A percentile compares a stretch with the other conserved stretches of the same genome.
Conservation (phyloP, 1,140 invertebrate genomes). For the Brevipalpus yothersi region DNA sequence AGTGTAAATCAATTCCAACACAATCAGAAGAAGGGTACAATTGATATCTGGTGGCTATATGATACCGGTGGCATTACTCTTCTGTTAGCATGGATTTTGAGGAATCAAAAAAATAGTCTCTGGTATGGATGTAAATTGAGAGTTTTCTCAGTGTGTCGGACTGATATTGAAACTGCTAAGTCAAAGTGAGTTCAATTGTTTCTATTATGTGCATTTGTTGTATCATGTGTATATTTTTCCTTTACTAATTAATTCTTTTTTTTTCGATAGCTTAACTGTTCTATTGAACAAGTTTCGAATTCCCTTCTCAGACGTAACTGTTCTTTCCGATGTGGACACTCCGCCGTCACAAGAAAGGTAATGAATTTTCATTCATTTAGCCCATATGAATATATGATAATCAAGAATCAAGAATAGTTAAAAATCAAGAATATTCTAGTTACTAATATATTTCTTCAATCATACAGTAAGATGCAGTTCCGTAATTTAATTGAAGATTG, state of each 20-base stretch:
- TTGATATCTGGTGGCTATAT: slow-evolving; percentile 38
- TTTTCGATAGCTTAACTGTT: neutral
- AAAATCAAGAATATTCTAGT: neutral
- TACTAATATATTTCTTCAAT: neutral
- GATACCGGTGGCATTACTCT: slow-evolving; percentile 47
- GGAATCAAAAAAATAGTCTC: slow-evolving; percentile 41
- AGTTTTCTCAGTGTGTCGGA: slow-evolving; percentile 57
- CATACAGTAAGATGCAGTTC: neutral
- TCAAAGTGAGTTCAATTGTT: slow-evolving; percentile 20
- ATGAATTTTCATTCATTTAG: neutral
- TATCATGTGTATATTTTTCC: neutral
- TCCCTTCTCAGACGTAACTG: slow-evolving; percentile 1
- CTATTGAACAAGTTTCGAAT: slow-evolving; percentile 3
- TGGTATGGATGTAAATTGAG: slow-evolving; percentile 67
- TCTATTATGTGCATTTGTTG: neutral
- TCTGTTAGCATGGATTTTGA: slow-evolving; percentile 68
- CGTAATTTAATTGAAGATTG: slow-evolving; percentile 1
- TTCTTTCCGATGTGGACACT: neutral
- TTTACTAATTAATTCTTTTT: neutral
- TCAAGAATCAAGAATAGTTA: neutral
- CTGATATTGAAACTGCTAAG: slow-evolving; percentile 25
- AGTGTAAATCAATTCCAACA: slow-evolving; percentile 12
- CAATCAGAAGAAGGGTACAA: slow-evolving; percentile 24
- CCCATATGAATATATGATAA: neutral
- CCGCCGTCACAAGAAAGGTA: neutral